Base-by-base conservation (phyloP, 2,888 invertebrate genomes). In the Ernsta delagoae region DNA sequence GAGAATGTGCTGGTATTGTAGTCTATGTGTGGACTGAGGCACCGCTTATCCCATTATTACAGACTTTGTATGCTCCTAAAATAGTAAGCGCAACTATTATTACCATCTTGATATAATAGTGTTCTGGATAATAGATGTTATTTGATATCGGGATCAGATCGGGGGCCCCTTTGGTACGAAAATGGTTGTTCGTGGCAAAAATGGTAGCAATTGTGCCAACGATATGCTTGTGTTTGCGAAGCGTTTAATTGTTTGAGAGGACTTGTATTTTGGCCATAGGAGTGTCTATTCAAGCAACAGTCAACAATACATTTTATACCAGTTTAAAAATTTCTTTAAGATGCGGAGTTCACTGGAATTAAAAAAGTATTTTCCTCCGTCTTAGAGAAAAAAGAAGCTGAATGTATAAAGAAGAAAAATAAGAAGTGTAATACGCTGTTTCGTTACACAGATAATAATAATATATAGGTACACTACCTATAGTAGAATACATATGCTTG, bases 1-100 rank as follows among this genome's bases (percentile, higher is more conserved):
- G 72, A 76, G 82, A 81, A 83, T 83, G 81, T 81, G 73, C 73
- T 74, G 75, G 56, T 79, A 77, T 77, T 68, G 67, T 68, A 57
- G 48, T 62, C 67, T 67, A 67, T 67, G 67, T 67, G 67, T 67
- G 67, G 68, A 60, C 65, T 50, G 50, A 61, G 50, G 68, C 56
- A 68, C 57, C 68, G 61, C 68, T 68, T 68, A 68, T 59, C 68
- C 62, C 62, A 63, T 68, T 68, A 68, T 62, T 68, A 67, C 53
- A 67, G 61, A 36, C 67, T 56, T 68, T 68, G 67, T 68, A 68
- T 60, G 67, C 45, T 48, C 68, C 68, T 62, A 68, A 68, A 56
- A 68, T 62, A 68, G 66, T 43, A 43, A 43, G 34, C 9, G 60
- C 59, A 34, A 34, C 54, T 67, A 62, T 56, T 62, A 62, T 36